Evolutionary conservation across 2,113 vertebrate species (phyloP).

Genomic region (Ornithorhynchus anatinus): DNA sequence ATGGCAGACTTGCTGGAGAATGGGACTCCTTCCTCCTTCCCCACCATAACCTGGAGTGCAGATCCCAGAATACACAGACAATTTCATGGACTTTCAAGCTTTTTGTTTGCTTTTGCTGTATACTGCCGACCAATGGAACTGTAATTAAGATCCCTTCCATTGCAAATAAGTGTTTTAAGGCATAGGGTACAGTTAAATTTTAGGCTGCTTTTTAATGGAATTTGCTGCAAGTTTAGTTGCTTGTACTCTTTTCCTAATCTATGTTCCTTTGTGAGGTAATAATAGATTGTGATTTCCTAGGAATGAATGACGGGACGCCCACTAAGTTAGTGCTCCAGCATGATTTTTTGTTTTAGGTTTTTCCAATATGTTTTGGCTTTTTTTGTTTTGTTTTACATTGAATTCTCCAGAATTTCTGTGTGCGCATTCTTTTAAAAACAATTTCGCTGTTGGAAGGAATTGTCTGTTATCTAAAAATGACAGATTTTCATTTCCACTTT

Average conservation of each 20-base stretch:
- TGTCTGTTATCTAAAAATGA: conserved; percentile 9
- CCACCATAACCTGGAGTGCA: too few relatives aligned
- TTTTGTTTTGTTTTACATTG: neutral
- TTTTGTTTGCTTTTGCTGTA: neutral
- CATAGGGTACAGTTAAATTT: neutral
- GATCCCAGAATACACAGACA: too few relatives aligned
- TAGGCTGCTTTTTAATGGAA: neutral
- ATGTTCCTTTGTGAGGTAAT: neutral
- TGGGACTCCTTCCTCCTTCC: too few relatives aligned
- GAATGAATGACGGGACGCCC: neutral
- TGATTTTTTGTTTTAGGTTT: neutral
- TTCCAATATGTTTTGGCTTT: neutral
- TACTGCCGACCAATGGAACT: neutral
- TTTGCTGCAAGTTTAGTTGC: conserved; percentile 1
- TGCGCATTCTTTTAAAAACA: neutral
- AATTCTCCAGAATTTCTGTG: neutral
- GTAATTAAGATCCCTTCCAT: neutral
- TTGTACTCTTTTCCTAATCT: neutral
- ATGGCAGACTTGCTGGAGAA: too few relatives aligned
- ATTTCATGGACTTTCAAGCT: neutral
- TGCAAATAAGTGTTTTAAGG: neutral
- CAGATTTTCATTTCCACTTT: too few relatives aligned
- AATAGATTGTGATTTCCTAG: neutral
- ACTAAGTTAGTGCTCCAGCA: neutral
- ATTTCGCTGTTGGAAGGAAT: conserved; percentile 5